A percentile compares a stretch with the other conserved stretches of the same genome.
Evolutionary conservation across 1,140 invertebrate genomes (phyloP).

Genomic region (Ganaspis sp.): DNA sequence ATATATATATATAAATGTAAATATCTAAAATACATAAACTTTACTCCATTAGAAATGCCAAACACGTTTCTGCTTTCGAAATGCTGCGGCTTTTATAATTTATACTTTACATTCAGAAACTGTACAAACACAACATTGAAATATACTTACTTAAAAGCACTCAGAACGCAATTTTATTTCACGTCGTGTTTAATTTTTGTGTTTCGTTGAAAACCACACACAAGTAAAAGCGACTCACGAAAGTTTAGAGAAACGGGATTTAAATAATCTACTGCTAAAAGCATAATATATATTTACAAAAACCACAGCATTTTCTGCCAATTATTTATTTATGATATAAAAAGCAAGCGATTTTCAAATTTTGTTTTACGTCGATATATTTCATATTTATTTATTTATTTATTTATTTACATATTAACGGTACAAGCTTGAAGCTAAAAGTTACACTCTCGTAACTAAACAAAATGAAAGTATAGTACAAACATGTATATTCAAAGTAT

Average conservation of each 20-base stretch:
- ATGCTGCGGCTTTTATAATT: neutral
- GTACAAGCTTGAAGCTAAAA: no score
- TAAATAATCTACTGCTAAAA: no score
- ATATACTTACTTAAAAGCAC: slow-evolving; percentile 24
- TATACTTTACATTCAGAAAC: slow-evolving; percentile 5
- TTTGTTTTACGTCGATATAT: neutral
- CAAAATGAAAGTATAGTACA: no score
- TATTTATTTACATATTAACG: no score
- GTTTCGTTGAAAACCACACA: neutral
- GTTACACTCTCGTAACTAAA: no score
- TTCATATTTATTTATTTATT: no score
- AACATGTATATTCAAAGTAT: no score
- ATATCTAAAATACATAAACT: neutral
- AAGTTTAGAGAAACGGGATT: neutral
- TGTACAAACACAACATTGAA: neutral
- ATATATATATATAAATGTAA: neutral
- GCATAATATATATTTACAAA: no score
- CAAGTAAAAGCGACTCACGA: neutral
- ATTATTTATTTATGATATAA: no score
- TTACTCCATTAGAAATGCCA: neutral
- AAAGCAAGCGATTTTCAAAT: no score
- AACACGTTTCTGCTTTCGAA: neutral
- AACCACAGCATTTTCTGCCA: no score
- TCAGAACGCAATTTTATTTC: slow-evolving; percentile 4
- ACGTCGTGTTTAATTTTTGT: neutral